phyloP scores from a whole-genome alignment of 2,113 vertebrate genomes.

The Pelvicachromis taeniatus region DNA sequence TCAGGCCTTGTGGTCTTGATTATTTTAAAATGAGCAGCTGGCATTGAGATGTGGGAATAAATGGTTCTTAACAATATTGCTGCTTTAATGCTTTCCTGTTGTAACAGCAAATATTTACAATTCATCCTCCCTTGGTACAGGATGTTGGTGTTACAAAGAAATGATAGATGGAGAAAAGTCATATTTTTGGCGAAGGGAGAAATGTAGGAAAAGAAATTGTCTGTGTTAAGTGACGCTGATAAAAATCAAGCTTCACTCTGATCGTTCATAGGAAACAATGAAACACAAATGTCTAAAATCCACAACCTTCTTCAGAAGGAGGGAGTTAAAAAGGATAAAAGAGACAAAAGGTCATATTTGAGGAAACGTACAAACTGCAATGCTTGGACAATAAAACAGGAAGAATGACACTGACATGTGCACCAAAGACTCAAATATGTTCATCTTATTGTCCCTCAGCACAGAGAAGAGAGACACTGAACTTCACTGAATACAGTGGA shows the following conservation, averaged over 20 bases:
- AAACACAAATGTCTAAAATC: background rate
- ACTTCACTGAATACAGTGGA: background rate
- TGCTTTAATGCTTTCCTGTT: slow-evolving; percentile 11
- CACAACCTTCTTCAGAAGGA: background rate
- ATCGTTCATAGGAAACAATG: background rate
- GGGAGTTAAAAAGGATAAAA: background rate
- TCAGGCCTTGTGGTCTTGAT: slow-evolving; percentile 7
- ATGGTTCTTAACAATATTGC: slow-evolving; percentile 9
- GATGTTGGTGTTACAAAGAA: slow-evolving; percentile 12
- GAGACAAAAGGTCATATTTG: background rate
- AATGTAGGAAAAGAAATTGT: background rate
- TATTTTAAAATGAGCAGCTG: slow-evolving; percentile 23
- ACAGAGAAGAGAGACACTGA: background rate
- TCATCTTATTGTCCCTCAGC: background rate
- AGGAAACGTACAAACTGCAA: background rate
- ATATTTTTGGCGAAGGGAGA: background rate
- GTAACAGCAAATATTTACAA: slow-evolving; percentile 17
- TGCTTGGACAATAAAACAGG: background rate
- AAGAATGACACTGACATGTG: background rate
- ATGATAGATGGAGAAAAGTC: slow-evolving; percentile 33
- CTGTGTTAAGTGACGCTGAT: background rate
- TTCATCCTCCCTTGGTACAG: background rate
- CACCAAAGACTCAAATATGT: background rate
- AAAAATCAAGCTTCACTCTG: background rate
- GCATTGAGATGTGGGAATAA: slow-evolving; percentile 24